phyloP scores from a whole-genome alignment of 2,113 vertebrate genomes.

The Pholis gunnellus region DNA sequence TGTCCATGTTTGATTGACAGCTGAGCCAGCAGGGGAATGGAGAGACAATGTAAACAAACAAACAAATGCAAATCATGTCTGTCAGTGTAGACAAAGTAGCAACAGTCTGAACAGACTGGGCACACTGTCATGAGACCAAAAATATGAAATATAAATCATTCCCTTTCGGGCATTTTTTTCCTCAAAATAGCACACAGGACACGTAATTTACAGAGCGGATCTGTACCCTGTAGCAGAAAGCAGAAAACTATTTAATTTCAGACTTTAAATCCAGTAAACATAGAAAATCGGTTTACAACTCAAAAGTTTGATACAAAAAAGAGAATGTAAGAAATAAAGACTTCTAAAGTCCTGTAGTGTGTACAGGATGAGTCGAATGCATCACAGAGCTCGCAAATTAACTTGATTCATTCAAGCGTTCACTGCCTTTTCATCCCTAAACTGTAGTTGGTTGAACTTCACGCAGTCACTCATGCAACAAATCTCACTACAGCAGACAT shows the following conservation, averaged over 20 bases:
- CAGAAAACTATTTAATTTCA: conserved; percentile 2
- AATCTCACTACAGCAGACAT: conserved; percentile 30
- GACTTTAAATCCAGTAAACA: conserved; percentile 1
- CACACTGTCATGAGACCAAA: background rate
- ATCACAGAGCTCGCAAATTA: conserved; percentile 45
- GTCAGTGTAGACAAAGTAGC: background rate
- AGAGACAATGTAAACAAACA: conserved; percentile 5
- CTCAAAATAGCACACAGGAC: background rate
- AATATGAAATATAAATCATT: conserved; percentile 5
- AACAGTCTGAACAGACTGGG: background rate
- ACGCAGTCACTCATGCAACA: conserved; percentile 40
- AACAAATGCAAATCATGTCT: background rate
- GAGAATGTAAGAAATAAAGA: background rate
- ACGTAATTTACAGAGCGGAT: background rate
- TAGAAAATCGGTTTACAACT: background rate
- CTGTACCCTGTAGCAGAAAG: background rate
- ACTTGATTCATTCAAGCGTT: conserved; percentile 34
- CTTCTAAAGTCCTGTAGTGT: background rate
- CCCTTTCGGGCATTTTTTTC: background rate
- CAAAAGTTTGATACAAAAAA: background rate
- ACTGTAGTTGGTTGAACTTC: conserved; percentile 36
- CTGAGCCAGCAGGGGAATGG: background rate
- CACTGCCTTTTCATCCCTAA: conserved; percentile 35
- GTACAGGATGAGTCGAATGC: conserved; percentile 19
- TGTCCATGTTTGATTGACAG: conserved; percentile 3